Base-by-base conservation (phyloP, 2,113 vertebrate species). In the Microtus montanus region DNA sequence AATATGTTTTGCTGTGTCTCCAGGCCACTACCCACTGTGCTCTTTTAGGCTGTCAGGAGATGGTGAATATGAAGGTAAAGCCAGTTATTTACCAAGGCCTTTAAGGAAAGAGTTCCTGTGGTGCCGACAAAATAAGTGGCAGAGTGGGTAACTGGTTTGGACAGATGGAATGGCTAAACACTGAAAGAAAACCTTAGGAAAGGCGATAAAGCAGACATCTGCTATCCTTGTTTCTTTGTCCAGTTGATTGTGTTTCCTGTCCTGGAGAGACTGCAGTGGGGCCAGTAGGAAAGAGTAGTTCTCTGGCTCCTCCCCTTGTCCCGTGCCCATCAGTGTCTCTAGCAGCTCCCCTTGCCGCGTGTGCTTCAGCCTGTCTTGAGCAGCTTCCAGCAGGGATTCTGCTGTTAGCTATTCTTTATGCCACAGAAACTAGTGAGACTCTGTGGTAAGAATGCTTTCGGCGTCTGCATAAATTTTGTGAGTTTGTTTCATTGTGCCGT, bases 61-160 rank as follows among this genome's bases (percentile, higher is more conserved):
- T 78, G 17, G 38, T 79, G 64, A 61, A n/a, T 66, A 12, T 70
- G 83, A 28, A 84, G 58, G 54, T 58, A 47, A 41, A 63, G 41
- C 80, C 58, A 63, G 4, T 44, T 35, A 61, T 92, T 87, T 91
- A 63, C 71, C n/a, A 19, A 80, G n/a, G n/a, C 54, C 73, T 89
- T 92, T 86, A 61, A 74, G 86, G 68, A 68, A 90, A 12, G 47
- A 35, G 12, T 90, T 93, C 86, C 82, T 95, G 5, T 11, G 26
- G 0, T 63, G 44, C n/a, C 26, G 9, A 3, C 38, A 49, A 85
- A 93, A 54, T 44, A 68, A 71, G 44, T 3, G 20, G 9, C 78
- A 70, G 54, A 28, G 49, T 52, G 38, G 58, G 1, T 58, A 58
- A 30, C 90, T 41, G 33, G 38, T 78, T 86, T 61, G 38, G 61